phyloP scores from a whole-genome alignment of 2,888 invertebrate species.

The Eristalis intricaria region DNA sequence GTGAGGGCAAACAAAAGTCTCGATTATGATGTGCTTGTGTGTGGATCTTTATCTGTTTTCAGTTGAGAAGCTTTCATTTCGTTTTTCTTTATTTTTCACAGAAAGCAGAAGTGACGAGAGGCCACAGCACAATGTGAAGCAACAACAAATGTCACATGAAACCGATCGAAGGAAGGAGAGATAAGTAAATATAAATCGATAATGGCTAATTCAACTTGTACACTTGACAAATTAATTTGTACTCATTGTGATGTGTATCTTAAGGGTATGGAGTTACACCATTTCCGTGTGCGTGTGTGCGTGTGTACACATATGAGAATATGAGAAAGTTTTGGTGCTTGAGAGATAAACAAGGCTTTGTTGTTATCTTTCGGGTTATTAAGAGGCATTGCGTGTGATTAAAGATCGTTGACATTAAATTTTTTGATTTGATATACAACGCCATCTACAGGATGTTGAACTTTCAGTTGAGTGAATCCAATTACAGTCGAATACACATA shows the following conservation, averaged over 20 bases:
- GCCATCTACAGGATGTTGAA: not conserved
- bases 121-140: not conserved
- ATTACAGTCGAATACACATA: not conserved
- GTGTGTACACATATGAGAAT: slow-evolving; percentile 15
- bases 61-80: slow-evolving; percentile 9
- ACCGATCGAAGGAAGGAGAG: slow-evolving; percentile 15
- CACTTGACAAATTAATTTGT: slow-evolving; percentile 64
- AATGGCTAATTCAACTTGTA: slow-evolving; percentile 66
- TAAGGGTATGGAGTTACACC: slow-evolving; percentile 30
- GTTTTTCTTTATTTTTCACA: not conserved
- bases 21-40: not conserved
- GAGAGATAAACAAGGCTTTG: slow-evolving; percentile 15
- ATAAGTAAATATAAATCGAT: slow-evolving; percentile 60
- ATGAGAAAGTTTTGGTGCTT: slow-evolving; percentile 27
- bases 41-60: slow-evolving; percentile 17
- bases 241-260: slow-evolving; percentile 51
- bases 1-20: slow-evolving; percentile 55
- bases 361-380: slow-evolving; percentile 16
- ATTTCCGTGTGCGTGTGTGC: not conserved
- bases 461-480: not conserved
- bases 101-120: not conserved
- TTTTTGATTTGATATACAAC: not conserved
- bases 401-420: slow-evolving; percentile 34
- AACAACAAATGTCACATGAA: slow-evolving; percentile 35
- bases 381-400: slow-evolving; percentile 2